A percentile compares a stretch with the other conserved stretches of the same genome.
Evolutionary conservation across 2,797 vertebrate species (phyloP).

Genomic region (Botia almorhae): DNA sequence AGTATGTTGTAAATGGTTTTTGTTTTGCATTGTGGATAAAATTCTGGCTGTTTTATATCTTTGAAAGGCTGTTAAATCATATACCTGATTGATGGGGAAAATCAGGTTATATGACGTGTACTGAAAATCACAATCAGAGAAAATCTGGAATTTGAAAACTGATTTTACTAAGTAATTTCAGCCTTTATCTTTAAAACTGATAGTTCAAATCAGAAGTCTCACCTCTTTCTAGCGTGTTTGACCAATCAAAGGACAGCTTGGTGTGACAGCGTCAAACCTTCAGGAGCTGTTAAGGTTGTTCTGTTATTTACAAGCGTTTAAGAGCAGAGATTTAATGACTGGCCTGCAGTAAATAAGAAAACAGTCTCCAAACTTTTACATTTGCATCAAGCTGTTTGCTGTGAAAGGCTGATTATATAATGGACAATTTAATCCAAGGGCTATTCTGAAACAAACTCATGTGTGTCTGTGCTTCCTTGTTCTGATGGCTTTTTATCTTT

Average conservation of each 20-base stretch:
- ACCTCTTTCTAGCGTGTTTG: conserved; percentile 48
- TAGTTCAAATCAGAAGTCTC: conserved; percentile 27
- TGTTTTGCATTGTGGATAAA: conserved; percentile 48
- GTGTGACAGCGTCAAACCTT: conserved; percentile 18
- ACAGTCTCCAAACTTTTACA: conserved; percentile 44
- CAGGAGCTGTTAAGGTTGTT: conserved; percentile 17
- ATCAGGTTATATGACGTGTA: conserved; percentile 14
- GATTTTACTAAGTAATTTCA: conserved; percentile 27
- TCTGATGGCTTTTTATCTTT: conserved; percentile 68
- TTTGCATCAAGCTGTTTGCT: conserved; percentile 68
- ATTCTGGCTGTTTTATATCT: conserved; percentile 35
- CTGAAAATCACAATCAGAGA: conserved; percentile 10
- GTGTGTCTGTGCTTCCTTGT: conserved; percentile 76
- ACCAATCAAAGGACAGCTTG: conserved; percentile 39
- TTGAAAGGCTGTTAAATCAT: conserved; percentile 38
- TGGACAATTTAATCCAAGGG: conserved; percentile 80
- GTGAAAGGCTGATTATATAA: conserved; percentile 54
- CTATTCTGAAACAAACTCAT: conserved; percentile 76
- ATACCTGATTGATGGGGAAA: conserved; percentile 28
- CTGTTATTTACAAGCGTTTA: conserved; percentile 38
- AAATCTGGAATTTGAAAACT: conserved; percentile 13
- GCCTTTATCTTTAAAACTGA: conserved; percentile 14
- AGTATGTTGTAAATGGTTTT: neutral
- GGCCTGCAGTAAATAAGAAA: conserved; percentile 53
- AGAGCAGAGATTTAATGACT: conserved; percentile 45